Evolutionary conservation across 2,888 invertebrate genomes (phyloP).

Genomic region (Osmoderma eremita): DNA sequence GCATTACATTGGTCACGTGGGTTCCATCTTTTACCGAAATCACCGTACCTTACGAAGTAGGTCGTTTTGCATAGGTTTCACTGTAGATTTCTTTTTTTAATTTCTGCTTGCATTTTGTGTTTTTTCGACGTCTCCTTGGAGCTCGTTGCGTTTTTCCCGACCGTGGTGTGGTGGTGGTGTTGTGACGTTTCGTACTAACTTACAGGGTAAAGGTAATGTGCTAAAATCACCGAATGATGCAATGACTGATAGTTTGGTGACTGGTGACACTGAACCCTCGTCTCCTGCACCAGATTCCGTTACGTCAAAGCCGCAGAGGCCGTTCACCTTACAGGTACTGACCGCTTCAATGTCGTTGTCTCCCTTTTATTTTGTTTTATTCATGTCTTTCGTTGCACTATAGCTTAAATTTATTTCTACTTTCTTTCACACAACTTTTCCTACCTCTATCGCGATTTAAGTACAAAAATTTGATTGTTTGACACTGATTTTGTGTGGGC

Average conservation of each 20-base stretch:
- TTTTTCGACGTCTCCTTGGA: not conserved
- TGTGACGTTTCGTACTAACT: conserved; percentile 54
- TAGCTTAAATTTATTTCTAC: conserved; percentile 2
- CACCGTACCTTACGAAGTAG: no score
- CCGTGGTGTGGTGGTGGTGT: conserved; percentile 37
- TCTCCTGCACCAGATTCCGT: conserved; percentile 52
- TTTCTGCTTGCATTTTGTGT: conserved; percentile 15
- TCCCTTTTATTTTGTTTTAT: conserved; percentile 11
- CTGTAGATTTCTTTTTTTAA: no score
- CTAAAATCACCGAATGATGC: conserved; percentile 60
- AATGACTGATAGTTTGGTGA: conserved; percentile 57
- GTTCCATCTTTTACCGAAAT: no score
- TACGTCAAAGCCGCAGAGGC: conserved; percentile 67
- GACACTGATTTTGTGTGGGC: not conserved
- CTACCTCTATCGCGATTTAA: not conserved
- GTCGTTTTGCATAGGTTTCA: no score
- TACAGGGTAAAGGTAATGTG: conserved; percentile 65
- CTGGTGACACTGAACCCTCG: conserved; percentile 58
- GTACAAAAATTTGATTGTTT: not conserved
- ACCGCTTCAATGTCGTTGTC: no score
- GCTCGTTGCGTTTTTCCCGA: conserved; percentile 5
- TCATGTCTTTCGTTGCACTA: conserved; percentile 2
- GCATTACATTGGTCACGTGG: no score
- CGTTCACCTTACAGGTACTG: conserved; percentile 70
- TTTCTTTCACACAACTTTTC: no score